phyloP scores from a whole-genome alignment of 2,797 vertebrate genomes.

The Ciconia nigra region DNA sequence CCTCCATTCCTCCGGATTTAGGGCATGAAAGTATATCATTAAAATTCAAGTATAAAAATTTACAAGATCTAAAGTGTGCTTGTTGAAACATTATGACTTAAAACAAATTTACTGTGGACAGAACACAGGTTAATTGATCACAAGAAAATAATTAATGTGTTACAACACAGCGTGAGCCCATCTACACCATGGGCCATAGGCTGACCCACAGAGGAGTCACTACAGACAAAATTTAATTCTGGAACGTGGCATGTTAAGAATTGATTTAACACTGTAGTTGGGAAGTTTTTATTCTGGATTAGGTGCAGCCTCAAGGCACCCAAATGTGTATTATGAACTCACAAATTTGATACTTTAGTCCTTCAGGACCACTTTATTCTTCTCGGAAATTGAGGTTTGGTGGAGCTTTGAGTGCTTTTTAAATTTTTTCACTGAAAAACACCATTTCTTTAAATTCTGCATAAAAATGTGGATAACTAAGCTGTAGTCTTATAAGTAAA shows the following conservation, averaged over 20 bases:
- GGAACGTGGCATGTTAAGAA: rapidly evolving
- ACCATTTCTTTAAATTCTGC: neutral
- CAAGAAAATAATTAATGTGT: neutral
- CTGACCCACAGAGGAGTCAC: neutral
- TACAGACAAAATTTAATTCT: rapidly evolving
- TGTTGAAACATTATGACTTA: neutral
- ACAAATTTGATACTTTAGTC: neutral
- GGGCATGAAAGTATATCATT: neutral
- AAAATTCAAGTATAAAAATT: neutral
- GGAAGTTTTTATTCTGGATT: neutral
- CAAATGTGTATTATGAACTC: neutral
- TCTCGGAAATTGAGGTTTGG: neutral
- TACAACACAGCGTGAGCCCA: neutral
- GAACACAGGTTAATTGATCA: neutral
- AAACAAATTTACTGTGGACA: neutral
- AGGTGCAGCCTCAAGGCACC: neutral
- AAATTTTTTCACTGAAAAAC: neutral
- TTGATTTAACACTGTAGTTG: rapidly evolving
- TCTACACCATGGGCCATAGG: rapidly evolving
- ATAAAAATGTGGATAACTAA: rapidly evolving
- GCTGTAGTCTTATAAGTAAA: neutral
- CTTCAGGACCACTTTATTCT: neutral
- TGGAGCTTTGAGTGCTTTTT: neutral
- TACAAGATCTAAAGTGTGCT: neutral
- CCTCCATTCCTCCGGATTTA: neutral